Percentiles rank a stretch among this genome's conserved stretches.
phyloP scores from a whole-genome alignment of 2,888 invertebrate genomes.

The Lepidochrysops patricia region DNA sequence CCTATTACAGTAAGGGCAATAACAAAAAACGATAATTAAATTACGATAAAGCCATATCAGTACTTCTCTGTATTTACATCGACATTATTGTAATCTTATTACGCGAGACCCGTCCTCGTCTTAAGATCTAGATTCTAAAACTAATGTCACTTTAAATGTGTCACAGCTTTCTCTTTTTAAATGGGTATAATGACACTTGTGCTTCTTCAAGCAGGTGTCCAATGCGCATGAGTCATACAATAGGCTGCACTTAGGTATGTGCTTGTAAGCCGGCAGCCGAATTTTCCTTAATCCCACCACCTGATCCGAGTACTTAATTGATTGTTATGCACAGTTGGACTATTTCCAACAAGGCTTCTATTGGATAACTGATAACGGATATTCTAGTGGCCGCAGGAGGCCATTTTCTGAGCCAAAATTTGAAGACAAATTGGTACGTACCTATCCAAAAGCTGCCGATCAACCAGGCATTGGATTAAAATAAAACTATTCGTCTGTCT shows the following conservation, averaged over 20 bases:
- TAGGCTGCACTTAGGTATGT: no score
- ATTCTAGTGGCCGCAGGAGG: neutral
- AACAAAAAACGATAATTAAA: neutral
- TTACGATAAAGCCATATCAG: conserved; percentile 1
- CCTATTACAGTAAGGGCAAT: neutral
- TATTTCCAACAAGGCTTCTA: neutral
- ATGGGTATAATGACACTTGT: neutral
- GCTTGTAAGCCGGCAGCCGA: neutral
- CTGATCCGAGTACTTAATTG: neutral
- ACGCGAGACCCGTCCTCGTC: neutral
- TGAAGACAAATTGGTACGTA: neutral
- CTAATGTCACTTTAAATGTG: neutral
- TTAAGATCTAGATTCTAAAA: neutral
- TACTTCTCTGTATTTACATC: neutral
- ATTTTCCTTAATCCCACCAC: neutral
- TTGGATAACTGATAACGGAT: neutral
- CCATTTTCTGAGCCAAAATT: neutral
- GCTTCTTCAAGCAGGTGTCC: neutral
- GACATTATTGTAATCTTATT: neutral
- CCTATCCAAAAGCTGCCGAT: no score
- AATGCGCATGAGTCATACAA: neutral
- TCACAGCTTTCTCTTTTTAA: neutral
- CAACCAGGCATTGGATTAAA: no score
- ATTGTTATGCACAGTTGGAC: neutral
- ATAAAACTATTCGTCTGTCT: no score